Percentiles rank a stretch among this genome's conserved stretches.
phyloP scores from a whole-genome alignment of 2,888 invertebrate species.

The Tenthredo distinguenda region DNA sequence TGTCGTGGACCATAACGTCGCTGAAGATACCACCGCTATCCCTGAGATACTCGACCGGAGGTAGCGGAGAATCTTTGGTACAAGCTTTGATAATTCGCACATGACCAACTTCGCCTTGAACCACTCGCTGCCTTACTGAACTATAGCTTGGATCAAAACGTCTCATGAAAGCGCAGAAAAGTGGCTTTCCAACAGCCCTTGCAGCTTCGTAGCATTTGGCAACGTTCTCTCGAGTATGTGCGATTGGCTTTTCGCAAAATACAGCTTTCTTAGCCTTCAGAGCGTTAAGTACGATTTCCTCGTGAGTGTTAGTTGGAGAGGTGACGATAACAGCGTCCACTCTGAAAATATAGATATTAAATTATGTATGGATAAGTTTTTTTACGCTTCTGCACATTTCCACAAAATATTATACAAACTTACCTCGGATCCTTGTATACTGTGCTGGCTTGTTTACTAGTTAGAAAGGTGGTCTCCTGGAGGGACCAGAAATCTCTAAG shows the following conservation, averaged over 20 bases:
- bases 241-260: slow-evolving; percentile 86
- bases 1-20: slow-evolving; percentile 86
- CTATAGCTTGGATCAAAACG: slow-evolving; percentile 84
- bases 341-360: not conserved
- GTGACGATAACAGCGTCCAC: slow-evolving; percentile 80
- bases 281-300: slow-evolving; percentile 80
- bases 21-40: slow-evolving; percentile 85
- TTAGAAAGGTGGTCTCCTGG: slow-evolving; percentile 78
- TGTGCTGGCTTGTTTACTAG: slow-evolving; percentile 78
- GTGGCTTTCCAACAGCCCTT: slow-evolving; percentile 79
- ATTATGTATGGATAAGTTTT: not conserved
- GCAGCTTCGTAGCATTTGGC: slow-evolving; percentile 82
- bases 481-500: slow-evolving; percentile 80
- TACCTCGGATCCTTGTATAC: slow-evolving; percentile 81
- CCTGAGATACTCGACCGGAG: slow-evolving; percentile 82
- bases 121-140: slow-evolving; percentile 79
- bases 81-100: slow-evolving; percentile 83
- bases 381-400: not conserved
- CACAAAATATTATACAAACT: slow-evolving; percentile 59
- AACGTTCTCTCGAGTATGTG: slow-evolving; percentile 79
- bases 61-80: slow-evolving; percentile 84
- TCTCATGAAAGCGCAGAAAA: slow-evolving; percentile 85
- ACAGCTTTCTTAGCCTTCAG: slow-evolving; percentile 82
- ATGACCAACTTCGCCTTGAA: slow-evolving; percentile 82
- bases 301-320: slow-evolving; percentile 83